Evolutionary conservation across 2,797 vertebrate genomes (phyloP), one percentile per base, ranked within the genome.

Genomic region (Hypotaenidia okinawae): DNA sequence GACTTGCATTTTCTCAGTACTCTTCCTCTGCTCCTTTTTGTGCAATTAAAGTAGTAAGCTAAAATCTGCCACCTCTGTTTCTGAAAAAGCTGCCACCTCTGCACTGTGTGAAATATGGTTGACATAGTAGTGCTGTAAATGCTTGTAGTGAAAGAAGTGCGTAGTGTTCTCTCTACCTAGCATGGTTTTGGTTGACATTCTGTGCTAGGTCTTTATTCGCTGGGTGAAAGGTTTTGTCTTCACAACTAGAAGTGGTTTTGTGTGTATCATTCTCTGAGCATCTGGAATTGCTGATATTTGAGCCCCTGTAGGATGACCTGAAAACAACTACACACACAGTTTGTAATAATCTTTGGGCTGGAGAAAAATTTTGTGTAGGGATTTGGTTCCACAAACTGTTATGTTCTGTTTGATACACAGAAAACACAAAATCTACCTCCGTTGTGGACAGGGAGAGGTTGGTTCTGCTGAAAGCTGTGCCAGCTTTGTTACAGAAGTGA

Each of bases 271-370:
- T 78, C 33, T 67, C 24, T 51, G 66, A 19, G 61, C 66, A 81
- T 27, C 52, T 84, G 84, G 49, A 87, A 30, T 35, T 35, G 13
- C 47, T 90, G 66, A 24, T 22, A 11, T 47, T 37, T 57, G 58
- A 59, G 45, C 52, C 66, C 62, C 73, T 35, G 22, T 35, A 35
- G 62, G 43, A 35, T 51, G 61, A 54, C 27, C 11, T 55, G 28
- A 22, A 16, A 64, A 14, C 9, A 28, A 7, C 3, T 5, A 5
- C 3, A 3, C 16, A 5, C 2, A 0, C 13, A 28, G 37, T 24
- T 68, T 35, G 18, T n/a, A 8, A 25, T 45, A 79, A 35, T 25
- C 28, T 70, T 55, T 69, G 51, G 33, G 12, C 45, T 87, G 72
- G 67, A 70, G 45, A 45, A 55, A 32, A 30, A 22, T 25, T 30